phyloP scores from a whole-genome alignment of 2,888 invertebrate genomes.

The Melanargia galathea region DNA sequence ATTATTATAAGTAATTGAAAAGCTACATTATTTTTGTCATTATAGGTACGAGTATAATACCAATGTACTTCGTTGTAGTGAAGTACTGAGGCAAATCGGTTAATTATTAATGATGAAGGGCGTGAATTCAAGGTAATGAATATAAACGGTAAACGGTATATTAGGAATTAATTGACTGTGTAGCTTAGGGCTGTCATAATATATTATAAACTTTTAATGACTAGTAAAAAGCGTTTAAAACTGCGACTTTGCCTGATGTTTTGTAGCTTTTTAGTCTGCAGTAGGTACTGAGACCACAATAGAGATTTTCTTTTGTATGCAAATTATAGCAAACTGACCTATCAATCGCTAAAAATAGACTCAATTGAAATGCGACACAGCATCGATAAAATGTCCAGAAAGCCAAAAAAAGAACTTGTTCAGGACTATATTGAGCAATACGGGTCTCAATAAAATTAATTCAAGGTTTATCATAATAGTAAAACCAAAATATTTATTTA shows the following conservation, averaged over 20 bases:
- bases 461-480: too few relatives aligned
- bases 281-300: too few relatives aligned
- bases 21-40: neutral
- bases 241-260: too few relatives aligned
- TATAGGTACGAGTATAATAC: neutral
- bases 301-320: neutral
- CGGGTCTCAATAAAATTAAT: too few relatives aligned
- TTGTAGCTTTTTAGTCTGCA: too few relatives aligned
- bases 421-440: too few relatives aligned
- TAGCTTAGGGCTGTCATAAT: slow-evolving; percentile 3
- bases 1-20: neutral
- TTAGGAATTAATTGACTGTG: slow-evolving; percentile 15
- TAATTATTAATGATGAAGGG: slow-evolving; percentile 22
- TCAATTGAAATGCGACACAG: neutral
- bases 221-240: too few relatives aligned
- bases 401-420: neutral
- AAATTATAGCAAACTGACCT: neutral
- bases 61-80: slow-evolving; percentile 1
- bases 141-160: slow-evolving; percentile 17
- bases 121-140: slow-evolving; percentile 16
- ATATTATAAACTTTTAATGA: too few relatives aligned
- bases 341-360: neutral
- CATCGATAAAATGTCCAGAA: neutral
- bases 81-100: slow-evolving; percentile 9
- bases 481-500: too few relatives aligned